Conservation (phyloP, 2,888 invertebrate species). For the Phasia obesa region DNA sequence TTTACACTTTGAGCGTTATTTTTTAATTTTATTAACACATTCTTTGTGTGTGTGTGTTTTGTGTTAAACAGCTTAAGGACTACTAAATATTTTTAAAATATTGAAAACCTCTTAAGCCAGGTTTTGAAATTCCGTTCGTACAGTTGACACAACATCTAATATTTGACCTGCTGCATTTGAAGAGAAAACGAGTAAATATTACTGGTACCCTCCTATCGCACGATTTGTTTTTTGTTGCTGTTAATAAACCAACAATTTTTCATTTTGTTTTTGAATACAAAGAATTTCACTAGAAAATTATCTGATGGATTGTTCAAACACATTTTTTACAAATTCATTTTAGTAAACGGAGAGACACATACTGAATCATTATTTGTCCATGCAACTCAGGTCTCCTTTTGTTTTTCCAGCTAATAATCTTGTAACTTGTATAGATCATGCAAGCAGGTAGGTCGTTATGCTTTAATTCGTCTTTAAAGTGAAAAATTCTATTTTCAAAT, state of each 20-base stretch:
- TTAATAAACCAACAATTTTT: slow-evolving; percentile 26
- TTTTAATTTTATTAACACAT: slow-evolving; percentile 21
- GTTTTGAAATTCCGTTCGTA: slow-evolving; percentile 17
- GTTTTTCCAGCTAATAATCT: slow-evolving; percentile 60
- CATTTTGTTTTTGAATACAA: slow-evolving; percentile 19
- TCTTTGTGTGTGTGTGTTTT: slow-evolving; percentile 13
- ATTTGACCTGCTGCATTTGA: slow-evolving; percentile 40
- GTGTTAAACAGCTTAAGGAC: slow-evolving; percentile 49
- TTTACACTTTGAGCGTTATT: slow-evolving; percentile 1
- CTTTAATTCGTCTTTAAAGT: slow-evolving; percentile 3
- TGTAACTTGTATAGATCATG: slow-evolving; percentile 8
- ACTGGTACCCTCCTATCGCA: slow-evolving; percentile 20
- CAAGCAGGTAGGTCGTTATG: slow-evolving; percentile 63
- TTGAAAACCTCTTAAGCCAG: slow-evolving; percentile 20
- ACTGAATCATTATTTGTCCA: slow-evolving; percentile 28
- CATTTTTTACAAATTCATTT: slow-evolving; percentile 58
- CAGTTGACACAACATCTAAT: slow-evolving; percentile 16
- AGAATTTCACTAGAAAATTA: slow-evolving; percentile 60
- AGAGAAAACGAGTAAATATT: not conserved
- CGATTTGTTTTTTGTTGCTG: too few relatives aligned
- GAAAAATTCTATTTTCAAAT: slow-evolving; percentile 7
- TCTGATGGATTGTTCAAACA: slow-evolving; percentile 41
- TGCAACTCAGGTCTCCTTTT: slow-evolving; percentile 47
- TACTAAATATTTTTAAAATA: slow-evolving; percentile 56
- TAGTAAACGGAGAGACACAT: not conserved